These are phyloP conservation scores for Himalopsyche japonica DNA, from an alignment of 2,888 invertebrate species.

Conservation along the genomic window DNA sequence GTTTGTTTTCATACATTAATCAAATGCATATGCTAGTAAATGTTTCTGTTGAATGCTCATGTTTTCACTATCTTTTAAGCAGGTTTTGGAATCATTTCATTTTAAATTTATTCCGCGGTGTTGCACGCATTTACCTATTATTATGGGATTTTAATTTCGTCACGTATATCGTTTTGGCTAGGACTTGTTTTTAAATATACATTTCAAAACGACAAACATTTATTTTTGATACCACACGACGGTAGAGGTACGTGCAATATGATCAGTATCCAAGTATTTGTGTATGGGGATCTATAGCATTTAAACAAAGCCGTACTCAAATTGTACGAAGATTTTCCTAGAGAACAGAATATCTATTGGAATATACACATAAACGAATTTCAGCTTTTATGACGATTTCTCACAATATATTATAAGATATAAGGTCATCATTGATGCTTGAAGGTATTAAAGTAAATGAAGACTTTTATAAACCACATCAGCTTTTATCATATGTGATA, in stretches of 20 bases:
- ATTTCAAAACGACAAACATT: neutral
- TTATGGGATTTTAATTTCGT: neutral
- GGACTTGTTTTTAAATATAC: neutral
- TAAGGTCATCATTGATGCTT: neutral
- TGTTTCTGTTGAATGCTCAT: slow-evolving; percentile 16
- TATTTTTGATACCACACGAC: neutral
- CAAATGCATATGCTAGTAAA: slow-evolving; percentile 14
- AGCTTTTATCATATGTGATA: neutral
- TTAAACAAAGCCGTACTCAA: neutral
- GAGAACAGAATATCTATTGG: neutral
- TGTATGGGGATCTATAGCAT: neutral
- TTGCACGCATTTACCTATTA: slow-evolving; percentile 7
- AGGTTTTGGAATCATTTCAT: slow-evolving; percentile 4
- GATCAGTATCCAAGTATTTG: neutral
- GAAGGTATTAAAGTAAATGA: neutral
- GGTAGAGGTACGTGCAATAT: neutral
- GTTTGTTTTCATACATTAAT: slow-evolving; percentile 22
- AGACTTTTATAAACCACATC: neutral
- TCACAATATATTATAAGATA: neutral
- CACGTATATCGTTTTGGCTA: neutral
- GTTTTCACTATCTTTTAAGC: neutral
- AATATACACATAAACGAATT: no score
- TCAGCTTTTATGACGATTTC: neutral
- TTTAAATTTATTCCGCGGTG: neutral
- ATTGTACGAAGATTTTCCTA: neutral